A percentile compares a stretch with the other conserved stretches of the same genome.
phyloP scores from a whole-genome alignment of 1,140 invertebrate genomes.

The Caenorhabditis elegans region WBcel235 BX284604.4:10500001-10500500 shows the following conservation, averaged over 20 bases:
- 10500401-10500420: too few species aligned
- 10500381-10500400: too few species aligned
- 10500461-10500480: slow-evolving; percentile 36
- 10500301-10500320: background rate
- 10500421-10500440: too few species aligned
- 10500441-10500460: slow-evolving; percentile 41
- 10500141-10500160: background rate
- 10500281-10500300: slow-evolving; percentile 1
- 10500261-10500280: slow-evolving; percentile 29
- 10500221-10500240: background rate
- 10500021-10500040: background rate
- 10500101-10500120: background rate
- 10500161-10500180: background rate
- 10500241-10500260: background rate
- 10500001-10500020: slow-evolving; percentile 19
- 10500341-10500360: background rate
- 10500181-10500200: background rate
- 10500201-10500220: background rate
- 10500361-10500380: too few species aligned
- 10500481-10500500: slow-evolving; percentile 23
- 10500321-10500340: background rate
- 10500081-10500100: background rate
- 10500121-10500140: background rate
- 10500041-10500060: background rate
- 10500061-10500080: background rate